Conservation (phyloP, 2,113 vertebrate genomes). For the Grantiella picta region DNA sequence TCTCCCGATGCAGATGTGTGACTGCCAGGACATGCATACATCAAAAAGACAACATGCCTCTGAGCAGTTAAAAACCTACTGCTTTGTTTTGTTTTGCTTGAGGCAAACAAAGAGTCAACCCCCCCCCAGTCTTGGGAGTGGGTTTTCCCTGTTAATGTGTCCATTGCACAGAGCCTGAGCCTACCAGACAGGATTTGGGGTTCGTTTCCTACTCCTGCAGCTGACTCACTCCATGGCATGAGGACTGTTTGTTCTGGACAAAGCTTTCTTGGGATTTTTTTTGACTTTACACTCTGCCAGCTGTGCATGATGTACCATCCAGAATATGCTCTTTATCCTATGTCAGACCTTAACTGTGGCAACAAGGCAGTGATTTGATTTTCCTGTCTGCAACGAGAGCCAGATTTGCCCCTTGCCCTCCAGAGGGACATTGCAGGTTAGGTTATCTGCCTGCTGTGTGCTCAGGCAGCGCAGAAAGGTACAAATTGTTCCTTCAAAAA, state of each 20-base stretch:
- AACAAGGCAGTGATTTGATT: neutral
- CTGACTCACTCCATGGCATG: neutral
- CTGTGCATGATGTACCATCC: neutral
- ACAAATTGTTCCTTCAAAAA: neutral
- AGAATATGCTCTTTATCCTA: neutral
- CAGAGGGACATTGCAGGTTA: neutral
- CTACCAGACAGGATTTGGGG: neutral
- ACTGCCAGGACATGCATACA: slow-evolving; percentile 30
- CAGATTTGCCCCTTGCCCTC: neutral
- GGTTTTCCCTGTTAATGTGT: neutral
- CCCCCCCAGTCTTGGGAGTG: slow-evolving; percentile 29
- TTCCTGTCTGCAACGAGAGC: neutral
- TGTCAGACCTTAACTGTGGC: neutral
- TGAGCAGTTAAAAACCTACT: slow-evolving; percentile 28
- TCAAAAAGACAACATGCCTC: slow-evolving; percentile 25
- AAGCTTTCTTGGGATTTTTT: neutral
- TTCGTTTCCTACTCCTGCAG: neutral
- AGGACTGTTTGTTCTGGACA: slow-evolving; percentile 23
- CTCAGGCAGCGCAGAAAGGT: neutral
- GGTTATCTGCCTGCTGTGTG: neutral
- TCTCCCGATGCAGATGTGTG: slow-evolving; percentile 41
- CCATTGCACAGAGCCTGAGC: neutral
- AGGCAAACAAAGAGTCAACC: slow-evolving; percentile 12
- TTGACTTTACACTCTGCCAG: neutral
- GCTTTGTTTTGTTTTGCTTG: slow-evolving; percentile 46